A percentile compares a stretch with the other conserved stretches of the same genome.
These are phyloP conservation scores for Papilio polyxenes DNA, from an alignment of 1,140 invertebrate genomes.

Conservation along the genomic window DNA sequence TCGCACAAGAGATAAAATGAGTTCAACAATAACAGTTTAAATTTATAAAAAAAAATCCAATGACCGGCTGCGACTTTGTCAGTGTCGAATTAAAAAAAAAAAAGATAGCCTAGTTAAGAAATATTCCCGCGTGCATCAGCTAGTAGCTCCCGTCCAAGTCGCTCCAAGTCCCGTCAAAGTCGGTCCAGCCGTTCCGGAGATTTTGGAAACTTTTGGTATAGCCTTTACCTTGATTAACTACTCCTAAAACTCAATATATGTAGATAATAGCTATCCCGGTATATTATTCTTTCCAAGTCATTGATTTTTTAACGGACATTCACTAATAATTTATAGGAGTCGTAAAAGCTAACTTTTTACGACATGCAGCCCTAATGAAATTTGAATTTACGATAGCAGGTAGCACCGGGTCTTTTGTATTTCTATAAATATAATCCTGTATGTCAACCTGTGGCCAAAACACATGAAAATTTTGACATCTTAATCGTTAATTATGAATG, in stretches of 20 bases:
- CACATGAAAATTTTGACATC: constrained; percentile 49
- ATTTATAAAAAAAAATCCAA: too few species aligned
- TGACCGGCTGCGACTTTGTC: too few species aligned
- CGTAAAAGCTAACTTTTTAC: constrained; percentile 44
- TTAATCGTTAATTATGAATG: constrained; percentile 60
- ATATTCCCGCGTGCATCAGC: too few species aligned
- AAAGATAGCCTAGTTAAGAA: too few species aligned
- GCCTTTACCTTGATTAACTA: background rate
- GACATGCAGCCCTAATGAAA: constrained; percentile 42
- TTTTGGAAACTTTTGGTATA: background rate
- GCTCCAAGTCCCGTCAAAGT: too few species aligned
- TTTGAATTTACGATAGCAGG: constrained; percentile 43
- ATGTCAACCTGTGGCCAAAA: constrained; percentile 49
- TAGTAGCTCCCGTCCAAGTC: too few species aligned
- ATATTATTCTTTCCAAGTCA: constrained; percentile 32
- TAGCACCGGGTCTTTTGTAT: constrained; percentile 40
- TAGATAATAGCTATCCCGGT: constrained; percentile 9
- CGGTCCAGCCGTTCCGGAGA: too few species aligned
- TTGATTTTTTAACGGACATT: constrained; percentile 33
- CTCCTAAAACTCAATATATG: background rate
- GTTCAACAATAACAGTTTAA: too few species aligned
- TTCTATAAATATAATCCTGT: constrained; percentile 43
- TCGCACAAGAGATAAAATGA: too few species aligned
- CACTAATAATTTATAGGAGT: constrained; percentile 33
- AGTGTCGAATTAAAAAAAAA: too few species aligned